Conservation (phyloP, 2,888 invertebrate species). For the Noctua janthe region DNA sequence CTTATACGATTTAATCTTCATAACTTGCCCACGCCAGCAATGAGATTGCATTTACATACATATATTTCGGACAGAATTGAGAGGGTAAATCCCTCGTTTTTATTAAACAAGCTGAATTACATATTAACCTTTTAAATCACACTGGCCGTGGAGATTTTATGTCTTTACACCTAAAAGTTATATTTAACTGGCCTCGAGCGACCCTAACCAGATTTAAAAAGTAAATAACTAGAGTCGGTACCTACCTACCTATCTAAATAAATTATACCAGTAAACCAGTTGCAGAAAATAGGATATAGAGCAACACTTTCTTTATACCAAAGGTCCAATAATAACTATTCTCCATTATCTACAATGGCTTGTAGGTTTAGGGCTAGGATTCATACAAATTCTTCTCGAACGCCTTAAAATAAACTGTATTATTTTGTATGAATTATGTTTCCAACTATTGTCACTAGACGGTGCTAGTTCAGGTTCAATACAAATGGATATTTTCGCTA, state of each 20-base stretch:
- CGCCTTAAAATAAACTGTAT: no score
- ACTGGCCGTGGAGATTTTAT: constrained; percentile 11
- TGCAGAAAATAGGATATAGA: neutral
- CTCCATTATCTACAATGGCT: neutral
- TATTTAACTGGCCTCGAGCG: neutral
- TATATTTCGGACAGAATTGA: neutral
- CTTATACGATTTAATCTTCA: neutral
- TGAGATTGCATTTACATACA: constrained; percentile 11
- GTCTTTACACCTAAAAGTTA: constrained; percentile 5
- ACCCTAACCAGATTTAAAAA: constrained; percentile 10
- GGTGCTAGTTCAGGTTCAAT: neutral
- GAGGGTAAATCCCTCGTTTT: neutral
- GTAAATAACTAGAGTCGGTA: neutral
- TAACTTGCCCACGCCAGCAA: neutral
- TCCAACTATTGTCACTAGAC: neutral
- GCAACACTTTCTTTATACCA: neutral
- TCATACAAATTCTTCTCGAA: no score
- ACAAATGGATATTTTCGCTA: neutral
- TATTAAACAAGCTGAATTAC: constrained; percentile 11
- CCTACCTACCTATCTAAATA: neutral
- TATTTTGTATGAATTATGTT: no score
- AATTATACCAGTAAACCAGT: neutral
- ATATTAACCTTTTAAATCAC: constrained; percentile 28
- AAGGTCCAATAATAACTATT: neutral
- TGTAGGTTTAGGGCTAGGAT: no score